Percentiles rank a stretch among this genome's conserved stretches.
Evolutionary conservation across 2,888 invertebrate genomes (phyloP).

Genomic region (Boloria selene): DNA sequence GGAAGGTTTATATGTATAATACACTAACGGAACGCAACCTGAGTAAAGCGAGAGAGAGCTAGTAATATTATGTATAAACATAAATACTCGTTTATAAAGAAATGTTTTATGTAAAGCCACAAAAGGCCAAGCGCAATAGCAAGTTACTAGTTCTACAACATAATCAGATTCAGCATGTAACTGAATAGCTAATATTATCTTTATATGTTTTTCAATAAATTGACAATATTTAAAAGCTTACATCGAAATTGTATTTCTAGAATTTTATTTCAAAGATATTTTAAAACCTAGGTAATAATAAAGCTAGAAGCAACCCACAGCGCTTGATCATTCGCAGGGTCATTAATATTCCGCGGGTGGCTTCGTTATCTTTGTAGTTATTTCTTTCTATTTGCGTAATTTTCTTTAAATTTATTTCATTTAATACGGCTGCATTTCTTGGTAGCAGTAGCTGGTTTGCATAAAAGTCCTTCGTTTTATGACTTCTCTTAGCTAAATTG

Average conservation of each 20-base stretch:
- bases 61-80: no score
- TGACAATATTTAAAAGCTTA: no score
- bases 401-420: constrained; percentile 27
- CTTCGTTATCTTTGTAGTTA: constrained; percentile 37
- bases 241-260: background rate
- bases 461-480: constrained; percentile 8
- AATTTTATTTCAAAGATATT: constrained; percentile 5
- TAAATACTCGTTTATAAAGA: no score
- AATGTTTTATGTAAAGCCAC: no score
- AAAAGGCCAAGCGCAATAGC: no score
- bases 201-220: no score
- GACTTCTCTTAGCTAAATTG: constrained; percentile 5
- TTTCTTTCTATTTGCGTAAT: constrained; percentile 33
- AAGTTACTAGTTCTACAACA: no score
- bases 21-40: no score
- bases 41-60: no score
- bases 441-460: background rate
- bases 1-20: no score
- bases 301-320: constrained; percentile 24
- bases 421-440: constrained; percentile 23
- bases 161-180: no score
- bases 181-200: no score
- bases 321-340: constrained; percentile 34
- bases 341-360: constrained; percentile 35
- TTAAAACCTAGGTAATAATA: constrained; percentile 13